Evolutionary conservation across 1,140 invertebrate species (phyloP).

Genomic region (Drosophila ananassae): DNA sequence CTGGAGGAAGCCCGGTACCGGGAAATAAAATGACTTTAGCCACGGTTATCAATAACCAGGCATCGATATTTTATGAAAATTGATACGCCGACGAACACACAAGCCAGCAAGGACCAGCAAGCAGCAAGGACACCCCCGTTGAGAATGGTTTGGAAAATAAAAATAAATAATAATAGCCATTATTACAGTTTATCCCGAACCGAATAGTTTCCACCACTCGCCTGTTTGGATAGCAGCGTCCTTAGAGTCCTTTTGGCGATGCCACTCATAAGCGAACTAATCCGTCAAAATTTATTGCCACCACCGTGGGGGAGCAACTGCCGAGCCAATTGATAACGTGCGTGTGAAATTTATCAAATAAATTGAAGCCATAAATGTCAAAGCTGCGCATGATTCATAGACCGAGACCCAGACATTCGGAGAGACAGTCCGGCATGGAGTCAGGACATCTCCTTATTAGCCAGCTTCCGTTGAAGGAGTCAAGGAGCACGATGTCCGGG

Average conservation of each 20-base stretch:
- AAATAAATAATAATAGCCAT: slow-evolving; percentile 81
- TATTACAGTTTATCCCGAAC: slow-evolving; percentile 74
- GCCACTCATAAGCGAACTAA: slow-evolving; percentile 79
- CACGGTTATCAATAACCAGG: slow-evolving; percentile 77
- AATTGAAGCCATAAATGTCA: slow-evolving; percentile 81
- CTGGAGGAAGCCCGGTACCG: slow-evolving; percentile 16
- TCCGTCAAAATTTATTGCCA: slow-evolving; percentile 81
- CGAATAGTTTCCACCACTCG: slow-evolving; percentile 62
- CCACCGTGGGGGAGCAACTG: slow-evolving; percentile 50
- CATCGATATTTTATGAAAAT: slow-evolving; percentile 82
- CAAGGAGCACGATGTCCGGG: slow-evolving; percentile 11
- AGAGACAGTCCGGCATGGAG: not conserved
- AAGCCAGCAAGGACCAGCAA: not conserved
- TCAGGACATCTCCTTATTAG: slow-evolving; percentile 46
- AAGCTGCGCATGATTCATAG: slow-evolving; percentile 76
- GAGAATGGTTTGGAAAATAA: slow-evolving; percentile 50
- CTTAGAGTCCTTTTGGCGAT: slow-evolving; percentile 44
- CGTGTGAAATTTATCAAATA: slow-evolving; percentile 83
- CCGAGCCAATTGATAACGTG: slow-evolving; percentile 77
- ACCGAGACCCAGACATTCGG: slow-evolving; percentile 26
- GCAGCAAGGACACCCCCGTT: slow-evolving; percentile 12
- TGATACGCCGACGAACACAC: slow-evolving; percentile 63
- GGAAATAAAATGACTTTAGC: slow-evolving; percentile 76
- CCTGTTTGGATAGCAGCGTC: slow-evolving; percentile 26
- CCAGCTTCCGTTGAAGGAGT: slow-evolving; percentile 54